These are phyloP conservation scores for Rhegmatorhina hoffmannsi DNA, from an alignment of 2,113 vertebrate species.

Conservation along the genomic window DNA sequence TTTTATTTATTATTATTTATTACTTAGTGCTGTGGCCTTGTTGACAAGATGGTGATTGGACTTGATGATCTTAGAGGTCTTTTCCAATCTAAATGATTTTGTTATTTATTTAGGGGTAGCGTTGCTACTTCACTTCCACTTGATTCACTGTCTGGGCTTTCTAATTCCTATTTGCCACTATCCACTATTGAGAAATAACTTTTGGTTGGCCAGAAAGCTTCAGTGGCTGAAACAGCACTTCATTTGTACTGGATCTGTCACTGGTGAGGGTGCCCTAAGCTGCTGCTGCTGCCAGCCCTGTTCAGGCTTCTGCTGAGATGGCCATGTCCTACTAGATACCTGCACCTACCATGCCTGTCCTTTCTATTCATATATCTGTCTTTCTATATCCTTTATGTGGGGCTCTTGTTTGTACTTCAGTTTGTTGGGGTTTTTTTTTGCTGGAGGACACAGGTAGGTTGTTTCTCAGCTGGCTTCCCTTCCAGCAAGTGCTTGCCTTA, in stretches of 20 bases:
- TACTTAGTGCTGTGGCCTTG: neutral
- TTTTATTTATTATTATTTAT: neutral
- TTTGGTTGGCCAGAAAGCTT: neutral
- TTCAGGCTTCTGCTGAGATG: rapidly evolving
- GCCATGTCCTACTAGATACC: rapidly evolving
- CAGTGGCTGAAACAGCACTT: neutral
- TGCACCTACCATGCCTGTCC: rapidly evolving
- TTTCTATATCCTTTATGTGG: neutral
- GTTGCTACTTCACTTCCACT: neutral
- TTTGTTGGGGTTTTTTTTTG: neutral
- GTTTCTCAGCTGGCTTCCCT: neutral
- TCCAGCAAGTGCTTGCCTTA: neutral
- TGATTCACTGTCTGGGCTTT: neutral
- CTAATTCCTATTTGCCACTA: rapidly evolving
- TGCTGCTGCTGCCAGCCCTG: neutral
- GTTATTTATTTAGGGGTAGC: neutral
- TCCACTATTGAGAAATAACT: neutral
- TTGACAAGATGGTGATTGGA: neutral
- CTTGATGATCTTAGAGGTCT: neutral
- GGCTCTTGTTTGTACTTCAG: neutral
- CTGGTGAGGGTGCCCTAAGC: neutral
- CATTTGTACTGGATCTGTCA: neutral
- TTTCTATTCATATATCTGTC: rapidly evolving
- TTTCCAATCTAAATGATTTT: neutral
- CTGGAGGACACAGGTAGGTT: neutral